Conservation (phyloP, 2,797 vertebrate species). For the Siniperca scherzeri region DNA sequence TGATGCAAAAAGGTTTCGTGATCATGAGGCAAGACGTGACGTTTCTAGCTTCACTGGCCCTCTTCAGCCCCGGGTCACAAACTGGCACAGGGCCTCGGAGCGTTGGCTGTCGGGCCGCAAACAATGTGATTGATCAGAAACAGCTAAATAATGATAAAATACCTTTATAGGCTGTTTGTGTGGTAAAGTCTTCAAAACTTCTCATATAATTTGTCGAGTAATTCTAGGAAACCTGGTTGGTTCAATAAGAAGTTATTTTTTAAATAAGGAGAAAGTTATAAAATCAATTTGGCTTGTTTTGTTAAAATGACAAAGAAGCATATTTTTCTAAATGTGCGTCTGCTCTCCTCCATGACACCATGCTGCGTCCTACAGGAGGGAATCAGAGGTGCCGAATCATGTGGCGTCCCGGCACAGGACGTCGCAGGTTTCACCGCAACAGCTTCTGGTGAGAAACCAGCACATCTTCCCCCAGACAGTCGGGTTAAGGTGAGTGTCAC, state of each 20-base stretch:
- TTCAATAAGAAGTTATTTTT: neutral
- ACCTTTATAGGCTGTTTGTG: neutral
- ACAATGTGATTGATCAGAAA: neutral
- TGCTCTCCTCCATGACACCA: neutral
- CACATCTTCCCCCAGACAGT: constrained; percentile 11
- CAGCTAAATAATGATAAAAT: too few species aligned
- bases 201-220: too few species aligned
- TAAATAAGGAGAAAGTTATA: neutral
- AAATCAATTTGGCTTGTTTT: neutral
- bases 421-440: constrained; percentile 27
- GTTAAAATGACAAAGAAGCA: too few species aligned
- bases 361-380: constrained; percentile 9
- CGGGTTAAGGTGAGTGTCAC: neutral
- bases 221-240: too few species aligned
- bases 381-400: constrained; percentile 33
- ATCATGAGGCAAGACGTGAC: neutral
- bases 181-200: too few species aligned
- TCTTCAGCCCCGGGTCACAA: too few species aligned
- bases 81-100: too few species aligned
- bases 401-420: constrained; percentile 22
- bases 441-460: constrained; percentile 18
- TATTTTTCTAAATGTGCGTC: neutral
- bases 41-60: neutral
- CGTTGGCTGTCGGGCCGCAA: too few species aligned
- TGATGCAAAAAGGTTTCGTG: neutral